Base-by-base conservation (phyloP, 2,113 vertebrate species). In the Triplophysa tibetana region DNA sequence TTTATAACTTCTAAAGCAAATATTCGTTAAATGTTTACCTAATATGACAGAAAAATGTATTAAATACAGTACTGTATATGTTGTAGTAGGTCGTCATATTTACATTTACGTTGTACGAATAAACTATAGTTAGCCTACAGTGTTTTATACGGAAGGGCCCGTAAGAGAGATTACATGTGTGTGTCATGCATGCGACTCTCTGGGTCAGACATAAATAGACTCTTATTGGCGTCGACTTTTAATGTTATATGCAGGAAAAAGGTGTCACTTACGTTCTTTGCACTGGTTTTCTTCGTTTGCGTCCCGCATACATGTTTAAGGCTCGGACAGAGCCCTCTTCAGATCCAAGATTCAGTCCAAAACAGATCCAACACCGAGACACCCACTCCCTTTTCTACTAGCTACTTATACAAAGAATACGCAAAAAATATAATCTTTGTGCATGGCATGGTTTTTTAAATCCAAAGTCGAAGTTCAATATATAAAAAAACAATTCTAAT, bases 231-330 rank as follows among this genome's bases (percentile, higher is more conserved):
- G 33, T 38, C 7, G 33, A 38, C 5, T 7, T 38, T 38, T 38
- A 52, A 52, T 52, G 16, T 52, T 52, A 52, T 52, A 52, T 52
- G 17, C 50, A 17, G 5, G 16, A 4, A 52, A 16, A 19, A 13
- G 16, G 16, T 19, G 8, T n/a, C 63, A 87, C 87, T 88, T 74
- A 88, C 87, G 75, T 70, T 69, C 82, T 86, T 65, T 82, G 84
- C 29, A 74, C 81, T 17, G 86, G 81, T 75, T 86, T 88, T 79
- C 86, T 81, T 61, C 86, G 79, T 68, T 88, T 88, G 41, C 87
- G 70, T 75, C 87, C 87, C 3, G 86, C 81, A 54, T 88, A 86
- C 87, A 88, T 88, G 24, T 70, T 78, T 33, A 52, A 17, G 75
- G 61, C 70, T 56, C 79, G 21, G 12, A 52, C 16, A 72, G 8